phyloP scores from a whole-genome alignment of 2,113 vertebrate species.

The Megaceryle maxima region DNA sequence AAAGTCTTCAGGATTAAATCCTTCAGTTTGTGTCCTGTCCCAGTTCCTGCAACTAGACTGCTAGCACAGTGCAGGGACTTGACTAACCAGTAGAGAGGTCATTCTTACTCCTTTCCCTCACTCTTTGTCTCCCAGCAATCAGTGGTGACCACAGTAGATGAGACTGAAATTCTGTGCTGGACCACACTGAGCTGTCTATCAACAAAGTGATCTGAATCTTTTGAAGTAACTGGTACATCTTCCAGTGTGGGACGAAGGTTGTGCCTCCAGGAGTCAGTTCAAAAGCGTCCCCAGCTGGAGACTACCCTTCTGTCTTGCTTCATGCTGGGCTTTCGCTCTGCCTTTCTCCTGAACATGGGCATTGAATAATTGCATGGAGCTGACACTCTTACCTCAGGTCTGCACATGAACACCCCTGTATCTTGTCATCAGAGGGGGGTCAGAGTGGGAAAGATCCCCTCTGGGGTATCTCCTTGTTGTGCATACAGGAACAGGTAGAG shows the following conservation, averaged over 20 bases:
- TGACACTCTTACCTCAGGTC: not conserved
- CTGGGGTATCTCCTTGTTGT: not conserved
- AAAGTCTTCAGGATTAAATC: not conserved
- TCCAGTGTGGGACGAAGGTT: not conserved
- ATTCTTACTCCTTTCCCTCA: rapidly evolving
- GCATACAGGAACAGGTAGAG: not conserved
- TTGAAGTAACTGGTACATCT: not conserved
- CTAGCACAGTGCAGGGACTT: not conserved
- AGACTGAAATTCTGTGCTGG: not conserved
- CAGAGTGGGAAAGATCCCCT: not conserved
- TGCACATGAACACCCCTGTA: not conserved
- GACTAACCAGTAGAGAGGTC: not conserved
- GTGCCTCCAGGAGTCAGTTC: not conserved
- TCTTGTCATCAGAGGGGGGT: not conserved
- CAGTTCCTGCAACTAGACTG: not conserved
- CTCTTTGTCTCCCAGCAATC: not conserved
- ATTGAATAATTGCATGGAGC: not conserved
- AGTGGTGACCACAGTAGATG: not conserved
- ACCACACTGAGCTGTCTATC: not conserved
- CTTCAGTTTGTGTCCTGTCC: not conserved
- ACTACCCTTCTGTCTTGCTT: not conserved
- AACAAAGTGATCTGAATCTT: not conserved
- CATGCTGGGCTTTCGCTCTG: not conserved
- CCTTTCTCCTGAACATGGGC: not conserved
- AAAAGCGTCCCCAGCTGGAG: not conserved